A percentile compares a stretch with the other conserved stretches of the same genome.
Conservation (phyloP, 1,140 invertebrate species). For the Psilanteris sp. region DNA sequence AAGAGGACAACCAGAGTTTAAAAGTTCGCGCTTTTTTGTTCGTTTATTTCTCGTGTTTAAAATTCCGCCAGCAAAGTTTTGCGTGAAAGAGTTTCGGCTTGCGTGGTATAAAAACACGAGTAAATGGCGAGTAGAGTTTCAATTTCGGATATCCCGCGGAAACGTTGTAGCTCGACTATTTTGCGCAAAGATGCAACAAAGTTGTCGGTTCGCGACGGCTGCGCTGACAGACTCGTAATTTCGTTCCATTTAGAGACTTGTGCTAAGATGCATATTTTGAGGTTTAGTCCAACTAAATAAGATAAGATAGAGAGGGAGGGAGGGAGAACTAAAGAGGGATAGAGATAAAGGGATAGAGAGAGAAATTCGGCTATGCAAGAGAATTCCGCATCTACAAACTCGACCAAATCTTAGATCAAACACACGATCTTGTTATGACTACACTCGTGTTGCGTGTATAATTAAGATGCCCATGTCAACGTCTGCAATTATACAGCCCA, state of each 20-base stretch:
- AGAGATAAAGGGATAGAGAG: too few relatives aligned
- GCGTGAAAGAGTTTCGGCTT: constrained; percentile 28
- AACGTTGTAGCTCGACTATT: constrained; percentile 8
- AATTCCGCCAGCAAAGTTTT: constrained; percentile 47
- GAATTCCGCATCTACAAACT: constrained; percentile 46
- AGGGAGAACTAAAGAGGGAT: too few relatives aligned
- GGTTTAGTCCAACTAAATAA: constrained; percentile 38
- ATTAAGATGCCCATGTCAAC: constrained; percentile 20
- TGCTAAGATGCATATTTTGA: constrained; percentile 35
- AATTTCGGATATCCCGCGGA: constrained; percentile 38
- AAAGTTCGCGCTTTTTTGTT: constrained; percentile 36
- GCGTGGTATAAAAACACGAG: constrained; percentile 40
- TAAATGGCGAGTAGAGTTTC: constrained; percentile 54
- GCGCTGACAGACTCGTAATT: constrained; percentile 42
- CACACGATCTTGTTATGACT: constrained; percentile 8
- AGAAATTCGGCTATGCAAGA: constrained; percentile 1
- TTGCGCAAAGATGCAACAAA: constrained; percentile 45
- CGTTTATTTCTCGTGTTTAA: constrained; percentile 38
- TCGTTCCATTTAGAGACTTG: constrained; percentile 34
- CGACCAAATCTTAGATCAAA: constrained; percentile 43
- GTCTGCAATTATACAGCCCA: constrained; percentile 6
- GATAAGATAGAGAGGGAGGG: neutral
- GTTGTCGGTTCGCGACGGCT: constrained; percentile 35
- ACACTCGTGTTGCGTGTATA: constrained; percentile 17
- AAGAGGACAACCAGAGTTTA: constrained; percentile 36